Evolutionary conservation across 2,113 vertebrate species (phyloP).

Genomic region (Syrrhaptes paradoxus): DNA sequence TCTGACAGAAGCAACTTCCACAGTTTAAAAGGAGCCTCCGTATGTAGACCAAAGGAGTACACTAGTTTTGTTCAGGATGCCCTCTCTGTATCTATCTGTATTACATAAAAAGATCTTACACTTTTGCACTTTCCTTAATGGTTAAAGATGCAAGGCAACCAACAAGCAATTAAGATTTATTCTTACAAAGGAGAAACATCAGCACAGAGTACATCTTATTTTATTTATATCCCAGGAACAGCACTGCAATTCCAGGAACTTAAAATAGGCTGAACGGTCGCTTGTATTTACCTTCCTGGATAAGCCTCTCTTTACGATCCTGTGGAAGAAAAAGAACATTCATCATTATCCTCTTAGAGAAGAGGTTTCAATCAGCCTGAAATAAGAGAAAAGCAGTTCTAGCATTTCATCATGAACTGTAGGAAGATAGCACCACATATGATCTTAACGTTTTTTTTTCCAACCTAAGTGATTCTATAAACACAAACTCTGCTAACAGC

Average conservation of each 20-base stretch:
- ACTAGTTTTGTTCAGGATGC: neutral
- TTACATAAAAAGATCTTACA: neutral
- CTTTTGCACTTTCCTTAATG: neutral
- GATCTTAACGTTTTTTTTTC: neutral
- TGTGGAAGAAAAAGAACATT: neutral
- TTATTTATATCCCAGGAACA: neutral
- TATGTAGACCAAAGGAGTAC: neutral
- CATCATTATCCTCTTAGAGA: neutral
- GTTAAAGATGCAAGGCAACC: slow-evolving; percentile 4
- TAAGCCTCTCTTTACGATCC: slow-evolving; percentile 72
- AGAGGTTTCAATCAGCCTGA: neutral
- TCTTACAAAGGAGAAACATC: slow-evolving; percentile 25
- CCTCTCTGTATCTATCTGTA: neutral
- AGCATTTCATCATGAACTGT: neutral
- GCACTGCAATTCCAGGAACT: slow-evolving; percentile 25
- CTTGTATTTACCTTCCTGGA: slow-evolving; percentile 80
- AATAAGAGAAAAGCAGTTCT: neutral
- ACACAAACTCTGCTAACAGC: neutral
- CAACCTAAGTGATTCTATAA: neutral
- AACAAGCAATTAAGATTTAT: slow-evolving; percentile 61
- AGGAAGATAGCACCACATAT: neutral
- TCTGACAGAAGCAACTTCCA: neutral
- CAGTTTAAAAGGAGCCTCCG: neutral
- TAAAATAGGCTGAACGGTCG: slow-evolving; percentile 74
- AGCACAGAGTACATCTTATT: neutral